A percentile compares a stretch with the other conserved stretches of the same genome.
Conservation (phyloP, 1,140 invertebrate genomes). For the Cherax quadricarinatus region DNA sequence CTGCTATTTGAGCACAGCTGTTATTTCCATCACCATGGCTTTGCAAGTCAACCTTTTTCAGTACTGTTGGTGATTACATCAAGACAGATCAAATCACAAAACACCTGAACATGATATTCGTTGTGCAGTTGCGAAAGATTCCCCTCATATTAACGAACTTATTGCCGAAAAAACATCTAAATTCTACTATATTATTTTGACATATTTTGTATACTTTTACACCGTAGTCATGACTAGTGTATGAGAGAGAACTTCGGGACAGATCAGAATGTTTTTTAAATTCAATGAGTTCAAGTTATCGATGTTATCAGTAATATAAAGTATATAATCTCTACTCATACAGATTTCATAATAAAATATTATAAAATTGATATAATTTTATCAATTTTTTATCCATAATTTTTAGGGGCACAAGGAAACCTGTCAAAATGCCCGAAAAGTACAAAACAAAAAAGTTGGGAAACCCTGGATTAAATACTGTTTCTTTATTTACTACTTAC, state of each 20-base stretch:
- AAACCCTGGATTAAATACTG: background rate
- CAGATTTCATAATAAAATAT: conserved; percentile 29
- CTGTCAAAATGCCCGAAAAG: conserved; percentile 10
- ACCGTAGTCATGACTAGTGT: background rate
- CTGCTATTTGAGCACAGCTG: background rate
- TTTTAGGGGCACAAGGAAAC: background rate
- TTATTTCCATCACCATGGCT: no score
- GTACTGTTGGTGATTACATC: background rate
- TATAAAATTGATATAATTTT: background rate
- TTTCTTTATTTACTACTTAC: background rate
- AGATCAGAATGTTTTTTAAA: background rate
- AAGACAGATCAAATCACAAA: no score
- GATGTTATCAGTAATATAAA: background rate
- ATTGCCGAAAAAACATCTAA: background rate
- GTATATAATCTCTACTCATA: conserved; percentile 4
- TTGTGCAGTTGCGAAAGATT: no score
- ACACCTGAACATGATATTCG: no score
- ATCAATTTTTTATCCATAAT: conserved; percentile 27
- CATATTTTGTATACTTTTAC: background rate
- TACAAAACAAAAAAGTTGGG: conserved; percentile 25
- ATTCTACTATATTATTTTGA: conserved; percentile 1
- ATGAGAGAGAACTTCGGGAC: background rate
- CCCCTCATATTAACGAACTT: background rate
- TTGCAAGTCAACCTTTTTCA: background rate
- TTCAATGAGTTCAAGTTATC: conserved; percentile 15